These are phyloP conservation scores for Phortica variegata DNA, from an alignment of 1,140 invertebrate genomes.

Conservation along the genomic window DNA sequence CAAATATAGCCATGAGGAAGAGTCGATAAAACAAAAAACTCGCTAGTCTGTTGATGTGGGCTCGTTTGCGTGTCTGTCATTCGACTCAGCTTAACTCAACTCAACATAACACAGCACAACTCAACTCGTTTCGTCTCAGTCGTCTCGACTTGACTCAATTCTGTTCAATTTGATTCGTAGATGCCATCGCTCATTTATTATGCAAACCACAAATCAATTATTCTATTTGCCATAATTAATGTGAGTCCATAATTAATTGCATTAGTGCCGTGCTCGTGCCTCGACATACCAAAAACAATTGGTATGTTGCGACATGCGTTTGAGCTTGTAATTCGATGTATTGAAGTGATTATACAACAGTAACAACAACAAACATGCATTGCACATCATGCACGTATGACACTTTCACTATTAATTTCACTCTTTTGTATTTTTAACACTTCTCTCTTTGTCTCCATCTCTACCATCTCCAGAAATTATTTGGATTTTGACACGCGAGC, in stretches of 20 bases:
- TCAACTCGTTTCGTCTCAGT: not conserved
- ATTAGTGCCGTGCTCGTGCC: conserved; percentile 12
- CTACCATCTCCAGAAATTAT: conserved; percentile 24
- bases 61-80: too few relatives aligned
- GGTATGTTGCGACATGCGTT: conserved; percentile 8
- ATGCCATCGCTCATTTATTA: conserved; percentile 16
- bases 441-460: not conserved
- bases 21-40: too few relatives aligned
- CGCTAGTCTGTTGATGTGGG: too few relatives aligned
- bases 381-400: not conserved
- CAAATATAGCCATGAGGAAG: not conserved
- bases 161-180: too few relatives aligned
- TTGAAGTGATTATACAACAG: not conserved
- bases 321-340: not conserved
- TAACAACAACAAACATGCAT: not conserved
- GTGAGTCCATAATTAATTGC: conserved; percentile 25
- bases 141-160: not conserved
- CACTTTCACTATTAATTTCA: not conserved
- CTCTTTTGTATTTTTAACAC: conserved; percentile 5
- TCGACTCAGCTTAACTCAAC: too few relatives aligned
- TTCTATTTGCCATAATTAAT: conserved; percentile 33
- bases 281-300: conserved; percentile 21
- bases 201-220: conserved; percentile 28
- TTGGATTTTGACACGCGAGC: conserved; percentile 48
- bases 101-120: too few relatives aligned